A percentile compares a stretch with the other conserved stretches of the same genome.
Evolutionary conservation across 2,797 vertebrate species (phyloP).

Genomic region (Sylvia borin): DNA sequence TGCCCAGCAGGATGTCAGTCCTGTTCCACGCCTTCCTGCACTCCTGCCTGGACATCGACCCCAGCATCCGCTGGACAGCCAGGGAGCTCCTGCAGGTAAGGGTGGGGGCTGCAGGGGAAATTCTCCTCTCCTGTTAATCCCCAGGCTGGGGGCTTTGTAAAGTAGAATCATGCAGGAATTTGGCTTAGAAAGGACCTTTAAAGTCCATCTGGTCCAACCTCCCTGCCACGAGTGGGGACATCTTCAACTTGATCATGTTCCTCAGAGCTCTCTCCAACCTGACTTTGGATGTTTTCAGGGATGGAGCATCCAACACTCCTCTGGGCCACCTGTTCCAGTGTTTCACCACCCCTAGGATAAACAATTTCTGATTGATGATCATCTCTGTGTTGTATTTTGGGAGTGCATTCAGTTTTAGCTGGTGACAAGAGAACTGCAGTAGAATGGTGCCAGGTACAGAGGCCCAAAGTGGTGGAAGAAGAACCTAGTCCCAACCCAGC

Average conservation of each 20-base stretch:
- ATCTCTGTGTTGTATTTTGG: not conserved
- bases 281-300: not conserved
- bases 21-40: slow-evolving; percentile 89
- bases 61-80: slow-evolving; percentile 86
- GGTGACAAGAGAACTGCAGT: not conserved
- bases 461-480: not conserved
- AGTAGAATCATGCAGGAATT: not conserved
- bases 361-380: too few relatives aligned
- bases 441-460: not conserved
- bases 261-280: accelerated
- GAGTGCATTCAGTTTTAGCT: not conserved
- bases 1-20: not conserved
- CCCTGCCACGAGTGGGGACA: not conserved
- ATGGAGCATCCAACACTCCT: not conserved
- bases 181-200: not conserved
- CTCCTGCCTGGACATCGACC: slow-evolving; percentile 88
- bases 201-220: not conserved
- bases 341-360: not conserved
- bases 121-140: not conserved
- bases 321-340: not conserved
- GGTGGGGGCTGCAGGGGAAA: not conserved
- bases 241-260: not conserved
- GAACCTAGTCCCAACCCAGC: not conserved
- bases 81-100: slow-evolving; percentile 88
- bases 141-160: not conserved